Evolutionary conservation across 2,888 invertebrate genomes (phyloP).

Genomic region (Mythimna ferrago): DNA sequence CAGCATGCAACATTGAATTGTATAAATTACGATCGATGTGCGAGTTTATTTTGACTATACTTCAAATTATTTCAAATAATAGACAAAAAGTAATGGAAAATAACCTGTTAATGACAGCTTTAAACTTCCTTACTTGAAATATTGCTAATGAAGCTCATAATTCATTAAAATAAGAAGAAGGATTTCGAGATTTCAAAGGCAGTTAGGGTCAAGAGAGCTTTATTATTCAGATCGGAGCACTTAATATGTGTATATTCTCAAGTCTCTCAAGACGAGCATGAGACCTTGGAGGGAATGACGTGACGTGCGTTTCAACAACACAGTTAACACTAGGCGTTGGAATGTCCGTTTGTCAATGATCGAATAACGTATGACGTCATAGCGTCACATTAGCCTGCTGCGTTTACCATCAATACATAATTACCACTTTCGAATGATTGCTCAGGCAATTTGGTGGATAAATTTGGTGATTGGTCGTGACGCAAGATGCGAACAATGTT

Average conservation of each 20-base stretch:
- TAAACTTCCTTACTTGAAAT: slow-evolving; percentile 23
- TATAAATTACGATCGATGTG: slow-evolving; percentile 68
- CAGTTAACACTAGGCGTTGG: slow-evolving; percentile 85
- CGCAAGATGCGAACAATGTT: slow-evolving; percentile 78
- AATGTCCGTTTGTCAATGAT: slow-evolving; percentile 90
- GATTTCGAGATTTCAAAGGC: slow-evolving; percentile 61
- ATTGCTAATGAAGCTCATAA: slow-evolving; percentile 41
- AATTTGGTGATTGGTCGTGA: slow-evolving; percentile 79
- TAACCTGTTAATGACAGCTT: slow-evolving; percentile 11
- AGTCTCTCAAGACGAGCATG: slow-evolving; percentile 79
- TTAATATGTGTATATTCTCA: slow-evolving; percentile 71
- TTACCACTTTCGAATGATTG: slow-evolving; percentile 79
- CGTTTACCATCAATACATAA: slow-evolving; percentile 78
- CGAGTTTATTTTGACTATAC: slow-evolving; percentile 61
- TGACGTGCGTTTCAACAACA: slow-evolving; percentile 84
- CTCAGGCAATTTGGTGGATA: slow-evolving; percentile 76
- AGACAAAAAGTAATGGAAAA: slow-evolving; percentile 28
- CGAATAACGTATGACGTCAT: slow-evolving; percentile 87
- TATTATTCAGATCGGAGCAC: slow-evolving; percentile 72
- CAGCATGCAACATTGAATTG: slow-evolving; percentile 77
- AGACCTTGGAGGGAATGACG: slow-evolving; percentile 86
- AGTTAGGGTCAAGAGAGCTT: slow-evolving; percentile 64
- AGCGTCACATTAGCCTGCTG: slow-evolving; percentile 78
- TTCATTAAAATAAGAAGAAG: slow-evolving; percentile 40
- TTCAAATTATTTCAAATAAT: slow-evolving; percentile 45